A percentile compares a stretch with the other conserved stretches of the same genome.
phyloP scores from a whole-genome alignment of 1,140 invertebrate species.

The Drosophila seguyi region DNA sequence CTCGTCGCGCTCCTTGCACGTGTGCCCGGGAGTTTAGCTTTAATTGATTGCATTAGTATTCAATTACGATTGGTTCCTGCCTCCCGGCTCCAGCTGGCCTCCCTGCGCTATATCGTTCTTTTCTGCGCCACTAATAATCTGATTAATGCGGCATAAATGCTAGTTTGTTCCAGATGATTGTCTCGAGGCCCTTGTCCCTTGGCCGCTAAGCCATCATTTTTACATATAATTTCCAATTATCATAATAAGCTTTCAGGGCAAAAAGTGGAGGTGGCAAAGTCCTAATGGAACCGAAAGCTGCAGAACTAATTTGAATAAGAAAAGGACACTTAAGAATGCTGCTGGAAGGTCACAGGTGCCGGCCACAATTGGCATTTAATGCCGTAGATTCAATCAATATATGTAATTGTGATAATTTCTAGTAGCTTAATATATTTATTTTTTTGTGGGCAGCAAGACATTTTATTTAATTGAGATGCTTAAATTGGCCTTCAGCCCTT shows the following conservation, averaged over 20 bases:
- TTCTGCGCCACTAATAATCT: slow-evolving; percentile 62
- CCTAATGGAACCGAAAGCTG: slow-evolving; percentile 25
- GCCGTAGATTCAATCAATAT: not conserved
- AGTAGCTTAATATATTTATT: not conserved
- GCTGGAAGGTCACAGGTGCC: slow-evolving; percentile 17
- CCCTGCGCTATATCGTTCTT: slow-evolving; percentile 5
- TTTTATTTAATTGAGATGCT: not conserved
- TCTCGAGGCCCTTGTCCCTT: slow-evolving; percentile 10
- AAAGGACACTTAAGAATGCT: not conserved
- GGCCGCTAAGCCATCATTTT: slow-evolving; percentile 39
- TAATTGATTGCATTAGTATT: slow-evolving; percentile 79
- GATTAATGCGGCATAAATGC: slow-evolving; percentile 56
- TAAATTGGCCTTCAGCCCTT: not conserved
- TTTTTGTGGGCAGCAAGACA: not conserved
- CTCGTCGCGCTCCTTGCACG: slow-evolving; percentile 35
- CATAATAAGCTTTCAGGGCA: slow-evolving; percentile 52
- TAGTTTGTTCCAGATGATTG: slow-evolving; percentile 41
- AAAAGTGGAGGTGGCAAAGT: slow-evolving; percentile 3
- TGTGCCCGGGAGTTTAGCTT: slow-evolving; percentile 56
- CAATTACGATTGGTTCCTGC: slow-evolving; percentile 48
- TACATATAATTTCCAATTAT: slow-evolving; percentile 61
- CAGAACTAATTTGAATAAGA: slow-evolving; percentile 19
- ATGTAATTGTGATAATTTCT: not conserved
- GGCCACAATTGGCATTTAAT: slow-evolving; percentile 4
- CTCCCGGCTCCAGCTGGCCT: not conserved